phyloP scores from a whole-genome alignment of 2,888 invertebrate species.

The Apamea monoglypha region DNA sequence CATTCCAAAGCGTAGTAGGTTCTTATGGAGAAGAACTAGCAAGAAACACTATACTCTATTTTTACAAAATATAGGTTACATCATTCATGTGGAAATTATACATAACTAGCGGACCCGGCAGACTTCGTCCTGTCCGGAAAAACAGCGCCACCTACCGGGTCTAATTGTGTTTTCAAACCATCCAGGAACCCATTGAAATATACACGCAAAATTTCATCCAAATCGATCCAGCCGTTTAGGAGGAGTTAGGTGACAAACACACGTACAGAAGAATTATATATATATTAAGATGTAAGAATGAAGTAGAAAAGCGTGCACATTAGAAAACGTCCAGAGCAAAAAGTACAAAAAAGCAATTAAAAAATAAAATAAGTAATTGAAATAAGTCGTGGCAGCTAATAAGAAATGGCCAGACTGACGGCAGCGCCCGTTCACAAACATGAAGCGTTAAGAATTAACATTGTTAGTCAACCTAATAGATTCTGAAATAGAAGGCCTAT shows the following conservation, averaged over 20 bases:
- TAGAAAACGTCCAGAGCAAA: neutral
- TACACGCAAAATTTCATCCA: no score
- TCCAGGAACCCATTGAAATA: no score
- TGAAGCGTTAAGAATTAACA: neutral
- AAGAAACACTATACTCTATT: neutral
- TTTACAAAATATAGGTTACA: neutral
- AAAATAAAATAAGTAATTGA: neutral
- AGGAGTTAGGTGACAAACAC: no score
- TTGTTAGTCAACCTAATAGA: slow-evolving; percentile 6
- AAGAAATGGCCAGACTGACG: neutral
- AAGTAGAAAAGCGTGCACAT: neutral
- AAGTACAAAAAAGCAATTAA: neutral
- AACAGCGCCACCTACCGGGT: no score
- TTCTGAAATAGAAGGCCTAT: slow-evolving; percentile 39
- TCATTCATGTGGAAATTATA: neutral
- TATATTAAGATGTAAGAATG: neutral
- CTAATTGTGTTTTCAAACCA: no score
- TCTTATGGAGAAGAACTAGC: no score
- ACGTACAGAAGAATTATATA: no score
- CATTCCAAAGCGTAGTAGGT: neutral
- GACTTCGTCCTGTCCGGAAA: no score
- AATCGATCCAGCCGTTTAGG: no score
- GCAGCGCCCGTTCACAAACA: neutral
- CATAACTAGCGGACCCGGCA: no score
- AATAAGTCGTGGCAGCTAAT: neutral